These are phyloP conservation scores for Carcina quercana DNA, from an alignment of 2,888 invertebrate genomes.

Conservation along the genomic window DNA sequence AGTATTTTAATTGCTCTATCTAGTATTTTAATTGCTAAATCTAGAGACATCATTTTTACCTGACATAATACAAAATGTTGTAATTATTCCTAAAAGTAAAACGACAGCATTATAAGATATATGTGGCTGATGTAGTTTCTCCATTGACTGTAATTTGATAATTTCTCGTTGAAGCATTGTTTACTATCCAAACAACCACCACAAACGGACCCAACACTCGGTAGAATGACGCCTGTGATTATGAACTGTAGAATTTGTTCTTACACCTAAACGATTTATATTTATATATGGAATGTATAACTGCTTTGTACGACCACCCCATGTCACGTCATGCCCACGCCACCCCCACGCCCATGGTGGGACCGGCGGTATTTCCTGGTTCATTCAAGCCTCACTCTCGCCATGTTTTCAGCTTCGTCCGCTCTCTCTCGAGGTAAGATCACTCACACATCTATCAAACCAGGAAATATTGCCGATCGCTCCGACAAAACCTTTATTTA, in stretches of 20 bases:
- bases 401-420: constrained; percentile 64
- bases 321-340: constrained; percentile 14
- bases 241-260: neutral
- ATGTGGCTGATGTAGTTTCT: too few relatives aligned
- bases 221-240: constrained; percentile 16
- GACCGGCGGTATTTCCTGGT: constrained; percentile 56
- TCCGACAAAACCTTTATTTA: too few relatives aligned
- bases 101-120: too few relatives aligned
- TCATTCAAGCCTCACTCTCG: constrained; percentile 35
- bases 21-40: too few relatives aligned
- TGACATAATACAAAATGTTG: too few relatives aligned
- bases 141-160: too few relatives aligned
- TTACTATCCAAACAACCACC: too few relatives aligned
- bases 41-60: too few relatives aligned
- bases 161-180: too few relatives aligned
- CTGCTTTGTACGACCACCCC: constrained; percentile 61
- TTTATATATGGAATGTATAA: constrained; percentile 29
- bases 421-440: constrained; percentile 63
- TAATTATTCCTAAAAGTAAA: too few relatives aligned
- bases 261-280: constrained; percentile 12
- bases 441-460: constrained; percentile 40
- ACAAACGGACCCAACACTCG: too few relatives aligned
- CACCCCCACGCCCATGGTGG: constrained; percentile 25
- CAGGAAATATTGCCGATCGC: constrained; percentile 59
- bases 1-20: too few relatives aligned